Conservation (phyloP, 2,113 vertebrate species). For the Drymodes brunneopygia region DNA sequence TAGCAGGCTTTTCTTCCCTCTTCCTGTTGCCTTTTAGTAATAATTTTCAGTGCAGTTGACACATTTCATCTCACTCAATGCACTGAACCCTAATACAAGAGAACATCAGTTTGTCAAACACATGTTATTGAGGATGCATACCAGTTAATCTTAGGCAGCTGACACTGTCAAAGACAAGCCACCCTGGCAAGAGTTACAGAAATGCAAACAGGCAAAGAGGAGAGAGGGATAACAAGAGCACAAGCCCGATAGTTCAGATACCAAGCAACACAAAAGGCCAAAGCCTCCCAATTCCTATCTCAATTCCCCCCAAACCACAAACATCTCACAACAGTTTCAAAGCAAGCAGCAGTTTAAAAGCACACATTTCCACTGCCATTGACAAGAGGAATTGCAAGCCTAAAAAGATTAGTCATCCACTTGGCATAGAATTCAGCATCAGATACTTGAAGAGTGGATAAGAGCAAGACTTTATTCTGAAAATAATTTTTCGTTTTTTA, state of each 20-base stretch:
- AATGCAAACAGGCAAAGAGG: background rate
- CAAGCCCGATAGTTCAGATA: background rate
- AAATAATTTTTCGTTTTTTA: background rate
- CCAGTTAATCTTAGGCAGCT: constrained; percentile 56
- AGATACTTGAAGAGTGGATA: background rate
- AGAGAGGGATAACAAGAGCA: background rate
- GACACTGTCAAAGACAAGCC: constrained; percentile 36
- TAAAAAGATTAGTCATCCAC: accelerated
- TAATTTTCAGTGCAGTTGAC: constrained; percentile 68
- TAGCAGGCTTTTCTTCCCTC: background rate
- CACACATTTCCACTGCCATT: background rate
- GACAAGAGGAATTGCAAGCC: background rate
- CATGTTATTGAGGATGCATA: constrained; percentile 40
- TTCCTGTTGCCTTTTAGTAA: constrained; percentile 57
- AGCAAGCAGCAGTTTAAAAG: background rate
- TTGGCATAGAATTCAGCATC: background rate
- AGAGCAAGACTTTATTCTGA: background rate
- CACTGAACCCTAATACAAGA: constrained; percentile 60
- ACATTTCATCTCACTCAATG: constrained; percentile 70
- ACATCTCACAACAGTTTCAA: background rate
- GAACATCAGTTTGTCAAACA: constrained; percentile 64
- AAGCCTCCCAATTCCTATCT: background rate
- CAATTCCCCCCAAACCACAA: background rate
- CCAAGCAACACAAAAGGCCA: background rate
- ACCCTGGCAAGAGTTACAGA: background rate